A percentile compares a stretch with the other conserved stretches of the same genome.
These are phyloP conservation scores for Vespertilio murinus DNA, from an alignment of 2,797 vertebrate species.

Conservation along the genomic window DNA sequence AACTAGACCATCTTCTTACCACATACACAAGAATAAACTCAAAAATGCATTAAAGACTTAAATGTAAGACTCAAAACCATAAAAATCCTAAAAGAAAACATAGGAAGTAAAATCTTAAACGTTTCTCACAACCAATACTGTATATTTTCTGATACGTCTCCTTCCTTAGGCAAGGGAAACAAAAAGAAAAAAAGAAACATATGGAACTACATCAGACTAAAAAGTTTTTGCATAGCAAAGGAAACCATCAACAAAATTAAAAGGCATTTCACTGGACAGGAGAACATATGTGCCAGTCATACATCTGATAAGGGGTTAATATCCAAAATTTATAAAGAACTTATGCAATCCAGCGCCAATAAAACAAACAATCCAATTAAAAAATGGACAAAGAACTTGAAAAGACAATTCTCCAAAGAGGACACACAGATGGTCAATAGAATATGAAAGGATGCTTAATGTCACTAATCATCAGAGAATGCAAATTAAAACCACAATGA, in stretches of 20 bases:
- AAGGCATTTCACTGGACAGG: background rate
- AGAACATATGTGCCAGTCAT: background rate
- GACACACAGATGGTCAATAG: background rate
- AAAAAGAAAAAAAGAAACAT: background rate
- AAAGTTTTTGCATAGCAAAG: background rate
- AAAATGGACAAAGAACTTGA: background rate
- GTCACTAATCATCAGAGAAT: background rate
- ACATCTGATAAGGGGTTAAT: background rate
- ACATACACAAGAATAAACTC: background rate
- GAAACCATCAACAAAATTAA: background rate
- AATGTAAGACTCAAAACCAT: background rate
- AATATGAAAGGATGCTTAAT: background rate
- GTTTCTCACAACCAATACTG: background rate
- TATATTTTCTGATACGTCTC: background rate
- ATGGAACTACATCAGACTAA: background rate
- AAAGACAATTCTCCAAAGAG: background rate
- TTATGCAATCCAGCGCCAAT: background rate
- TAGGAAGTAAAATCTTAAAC: background rate
- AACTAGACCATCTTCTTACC: background rate
- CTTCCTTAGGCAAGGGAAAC: background rate
- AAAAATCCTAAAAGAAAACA: background rate
- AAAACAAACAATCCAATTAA: background rate
- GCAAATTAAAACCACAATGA: background rate
- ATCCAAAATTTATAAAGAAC: background rate
- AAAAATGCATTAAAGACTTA: background rate